Evolutionary conservation across 2,888 invertebrate species (phyloP).

Genomic region (Nephrotoma guestfalica): DNA sequence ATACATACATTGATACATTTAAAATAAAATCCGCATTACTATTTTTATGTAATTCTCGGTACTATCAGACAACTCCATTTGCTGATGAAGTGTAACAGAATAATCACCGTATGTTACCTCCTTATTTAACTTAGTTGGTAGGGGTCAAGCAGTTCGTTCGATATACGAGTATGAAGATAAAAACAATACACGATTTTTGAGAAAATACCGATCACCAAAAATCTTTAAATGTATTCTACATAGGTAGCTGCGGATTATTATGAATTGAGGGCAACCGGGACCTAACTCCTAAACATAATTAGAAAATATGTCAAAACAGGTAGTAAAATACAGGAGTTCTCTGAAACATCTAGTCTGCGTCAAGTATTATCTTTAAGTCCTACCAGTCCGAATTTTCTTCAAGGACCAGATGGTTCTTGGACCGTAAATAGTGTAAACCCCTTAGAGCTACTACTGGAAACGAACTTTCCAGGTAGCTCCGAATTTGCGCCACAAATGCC

Average conservation of each 20-base stretch:
- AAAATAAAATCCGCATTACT: constrained; percentile 28
- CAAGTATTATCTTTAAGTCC: too few relatives aligned
- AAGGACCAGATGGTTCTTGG: too few relatives aligned
- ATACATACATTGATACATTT: constrained; percentile 27
- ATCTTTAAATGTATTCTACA: constrained; percentile 49
- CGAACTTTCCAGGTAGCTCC: too few relatives aligned
- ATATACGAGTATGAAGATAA: constrained; percentile 58
- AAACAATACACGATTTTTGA: constrained; percentile 64
- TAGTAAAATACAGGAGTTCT: too few relatives aligned
- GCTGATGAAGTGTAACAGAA: constrained; percentile 24
- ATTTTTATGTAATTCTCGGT: constrained; percentile 26
- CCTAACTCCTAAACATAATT: constrained; percentile 46
- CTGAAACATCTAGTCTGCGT: too few relatives aligned
- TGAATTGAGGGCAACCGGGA: constrained; percentile 57
- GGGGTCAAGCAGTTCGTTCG: constrained; percentile 44
- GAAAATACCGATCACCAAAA: constrained; percentile 90
- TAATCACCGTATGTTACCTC: constrained; percentile 29
- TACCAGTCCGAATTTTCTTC: too few relatives aligned
- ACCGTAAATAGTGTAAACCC: too few relatives aligned
- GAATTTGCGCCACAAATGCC: too few relatives aligned
- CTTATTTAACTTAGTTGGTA: constrained; percentile 24
- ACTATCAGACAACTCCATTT: constrained; percentile 26
- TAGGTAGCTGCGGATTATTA: constrained; percentile 74
- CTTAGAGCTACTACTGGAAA: too few relatives aligned
- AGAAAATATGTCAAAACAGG: too few relatives aligned